Evolutionary conservation across 2,797 vertebrate genomes (phyloP), one percentile per base, ranked within the genome.

Genomic region (Momotus momota): DNA sequence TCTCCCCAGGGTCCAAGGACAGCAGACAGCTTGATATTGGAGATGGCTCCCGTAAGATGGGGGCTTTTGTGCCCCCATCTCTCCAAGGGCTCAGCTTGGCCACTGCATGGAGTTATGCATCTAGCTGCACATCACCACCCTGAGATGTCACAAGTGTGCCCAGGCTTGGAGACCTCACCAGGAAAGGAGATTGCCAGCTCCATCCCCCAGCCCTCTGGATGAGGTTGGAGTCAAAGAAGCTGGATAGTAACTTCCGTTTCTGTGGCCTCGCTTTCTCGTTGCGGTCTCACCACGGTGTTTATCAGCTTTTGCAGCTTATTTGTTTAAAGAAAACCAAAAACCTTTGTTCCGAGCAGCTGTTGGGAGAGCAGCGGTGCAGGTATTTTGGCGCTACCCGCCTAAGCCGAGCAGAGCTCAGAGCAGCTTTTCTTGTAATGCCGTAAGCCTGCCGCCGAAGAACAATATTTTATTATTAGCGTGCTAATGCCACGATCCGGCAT

Each of bases 1-100:
- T 48, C 7, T 60, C 52, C 51, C 22, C n/a, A 7, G 49, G 23
- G 43, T 11, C 26, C 27, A 7, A 21, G 64, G 55, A 21, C 16
- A 38, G 46, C 1, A 2, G 25, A 25, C 17, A 38, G 23, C 48
- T 49, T 0, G 1, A 48, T 31, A 26, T 2, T 10, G 20, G 29
- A 54, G 74, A 7, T 0, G 2, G 67, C 17, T 55, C 48, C 26
- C 0, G 1, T 7, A 6, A 31, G 35, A 55, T 1, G 0, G 25
- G 14, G 21, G 5, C 4, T 26, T 74, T 77, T 71, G 51, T 70
- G 49, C 13, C 29, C 46, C 52, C 18, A 3, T 17, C 5, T 22
- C 57, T 35, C 18, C 45, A 52, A 4, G 40, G 19, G 14, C 20
- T 72, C 14, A 1, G 2, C 65, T 21, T 5, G 31, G 22, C 41